Evolutionary conservation across 2,113 vertebrate species (phyloP).

Genomic region (Tricholaema leucomelas): DNA sequence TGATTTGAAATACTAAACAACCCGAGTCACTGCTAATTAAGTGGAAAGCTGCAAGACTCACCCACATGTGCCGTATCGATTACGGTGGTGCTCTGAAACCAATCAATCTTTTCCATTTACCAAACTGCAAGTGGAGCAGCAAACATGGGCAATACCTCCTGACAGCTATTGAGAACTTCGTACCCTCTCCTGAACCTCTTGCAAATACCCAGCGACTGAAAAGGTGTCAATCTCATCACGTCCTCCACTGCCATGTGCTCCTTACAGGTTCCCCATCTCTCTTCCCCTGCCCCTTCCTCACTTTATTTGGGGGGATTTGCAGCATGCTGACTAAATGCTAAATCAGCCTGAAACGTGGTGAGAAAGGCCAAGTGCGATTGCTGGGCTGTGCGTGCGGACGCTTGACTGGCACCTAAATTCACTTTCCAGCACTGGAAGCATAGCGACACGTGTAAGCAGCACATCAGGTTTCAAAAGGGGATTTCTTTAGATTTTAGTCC

Average conservation of each 20-base stretch:
- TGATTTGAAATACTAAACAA: constrained; percentile 30
- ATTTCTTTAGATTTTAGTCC: neutral
- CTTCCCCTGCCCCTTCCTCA: rapidly evolving
- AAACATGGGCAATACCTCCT: neutral
- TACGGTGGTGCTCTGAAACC: neutral
- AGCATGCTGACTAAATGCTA: neutral
- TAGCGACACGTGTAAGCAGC: neutral
- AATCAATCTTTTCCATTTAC: neutral
- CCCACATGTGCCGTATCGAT: neutral
- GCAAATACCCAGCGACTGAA: neutral
- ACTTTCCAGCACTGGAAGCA: neutral
- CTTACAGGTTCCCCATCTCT: neutral
- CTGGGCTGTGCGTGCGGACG: neutral
- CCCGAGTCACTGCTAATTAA: constrained; percentile 29
- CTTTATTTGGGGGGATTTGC: neutral
- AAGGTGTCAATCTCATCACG: neutral
- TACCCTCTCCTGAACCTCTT: neutral
- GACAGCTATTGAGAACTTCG: neutral
- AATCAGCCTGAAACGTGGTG: neutral
- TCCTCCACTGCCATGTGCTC: neutral
- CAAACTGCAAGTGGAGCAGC: neutral
- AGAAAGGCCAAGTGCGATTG: neutral
- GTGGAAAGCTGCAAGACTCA: constrained; percentile 15
- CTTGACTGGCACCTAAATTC: neutral
- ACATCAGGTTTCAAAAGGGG: neutral